These are phyloP conservation scores for Gastracanthus pulcherrimus DNA, from an alignment of 2,888 invertebrate species.

Conservation along the genomic window DNA sequence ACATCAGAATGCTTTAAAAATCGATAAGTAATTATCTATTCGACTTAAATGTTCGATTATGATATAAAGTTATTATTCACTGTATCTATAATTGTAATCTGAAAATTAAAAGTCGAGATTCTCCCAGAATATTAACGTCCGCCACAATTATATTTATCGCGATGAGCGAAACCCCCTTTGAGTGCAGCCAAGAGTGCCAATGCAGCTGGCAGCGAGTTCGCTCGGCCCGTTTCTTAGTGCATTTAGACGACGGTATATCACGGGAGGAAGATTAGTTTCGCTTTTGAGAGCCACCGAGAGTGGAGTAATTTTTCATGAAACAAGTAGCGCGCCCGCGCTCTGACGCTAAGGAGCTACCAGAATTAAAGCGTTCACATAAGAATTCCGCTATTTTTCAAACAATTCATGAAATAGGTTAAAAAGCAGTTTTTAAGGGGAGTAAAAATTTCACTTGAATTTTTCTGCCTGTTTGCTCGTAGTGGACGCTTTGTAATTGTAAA, in stretches of 20 bases:
- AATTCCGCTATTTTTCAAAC: background rate
- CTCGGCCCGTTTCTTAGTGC: conserved; percentile 7
- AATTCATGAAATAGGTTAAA: background rate
- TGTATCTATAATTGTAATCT: too few species aligned
- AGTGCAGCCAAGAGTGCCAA: background rate
- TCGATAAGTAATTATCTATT: too few species aligned
- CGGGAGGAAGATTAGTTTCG: conserved; percentile 35
- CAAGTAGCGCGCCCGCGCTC: background rate
- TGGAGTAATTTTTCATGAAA: conserved; percentile 41
- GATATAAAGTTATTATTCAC: too few species aligned
- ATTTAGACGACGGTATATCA: conserved; percentile 13
- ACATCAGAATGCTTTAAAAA: too few species aligned
- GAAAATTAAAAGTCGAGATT: too few species aligned
- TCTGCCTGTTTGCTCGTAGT: too few species aligned
- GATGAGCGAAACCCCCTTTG: background rate
- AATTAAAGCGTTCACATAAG: background rate
- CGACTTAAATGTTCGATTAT: too few species aligned
- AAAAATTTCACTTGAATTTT: too few species aligned
- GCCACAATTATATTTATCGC: background rate
- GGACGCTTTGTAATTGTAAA: too few species aligned
- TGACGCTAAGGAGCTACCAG: background rate
- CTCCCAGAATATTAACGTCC: too few species aligned
- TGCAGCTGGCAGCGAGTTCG: background rate
- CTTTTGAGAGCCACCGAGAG: conserved; percentile 20
- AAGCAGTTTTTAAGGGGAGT: too few species aligned